Conservation (phyloP, 2,797 vertebrate genomes). For the Oceanodroma leucorhoa region DNA sequence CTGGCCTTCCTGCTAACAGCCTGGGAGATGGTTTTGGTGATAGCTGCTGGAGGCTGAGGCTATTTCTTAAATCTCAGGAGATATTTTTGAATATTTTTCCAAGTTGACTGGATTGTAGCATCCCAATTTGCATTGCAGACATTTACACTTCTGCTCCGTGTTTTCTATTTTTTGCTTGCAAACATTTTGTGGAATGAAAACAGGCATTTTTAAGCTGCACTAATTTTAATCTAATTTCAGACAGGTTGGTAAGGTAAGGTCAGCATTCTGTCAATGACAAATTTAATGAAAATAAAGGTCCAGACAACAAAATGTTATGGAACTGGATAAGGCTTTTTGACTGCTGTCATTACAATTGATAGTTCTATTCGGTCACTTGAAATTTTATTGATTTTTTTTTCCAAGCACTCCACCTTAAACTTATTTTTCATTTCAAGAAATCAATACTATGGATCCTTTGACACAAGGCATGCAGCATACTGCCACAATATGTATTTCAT, state of each 20-base stretch:
- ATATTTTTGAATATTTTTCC: background rate
- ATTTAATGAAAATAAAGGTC: constrained; percentile 59
- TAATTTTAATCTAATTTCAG: constrained; percentile 59
- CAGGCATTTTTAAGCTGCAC: background rate
- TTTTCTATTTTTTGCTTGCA: background rate
- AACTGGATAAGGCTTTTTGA: constrained; percentile 59
- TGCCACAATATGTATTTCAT: constrained; percentile 37
- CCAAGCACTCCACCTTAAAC: constrained; percentile 59
- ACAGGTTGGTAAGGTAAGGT: constrained; percentile 37
- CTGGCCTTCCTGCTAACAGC: background rate
- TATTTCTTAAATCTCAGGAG: background rate
- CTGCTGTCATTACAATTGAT: constrained; percentile 66
- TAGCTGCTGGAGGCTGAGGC: background rate
- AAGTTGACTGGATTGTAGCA: background rate
- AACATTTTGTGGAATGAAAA: background rate
- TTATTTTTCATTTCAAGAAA: constrained; percentile 68
- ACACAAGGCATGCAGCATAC: constrained; percentile 43
- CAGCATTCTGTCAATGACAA: constrained; percentile 54
- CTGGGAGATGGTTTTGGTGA: background rate
- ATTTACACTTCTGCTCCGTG: background rate
- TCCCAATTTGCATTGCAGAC: background rate
- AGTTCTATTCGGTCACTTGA: constrained; percentile 68
- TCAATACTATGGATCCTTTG: constrained; percentile 68
- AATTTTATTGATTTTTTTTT: constrained; percentile 61
- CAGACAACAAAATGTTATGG: constrained; percentile 51